Evolutionary conservation across 2,888 invertebrate genomes (phyloP), one percentile per base, ranked within the genome.

Genomic region (Drosophila mimica): DNA sequence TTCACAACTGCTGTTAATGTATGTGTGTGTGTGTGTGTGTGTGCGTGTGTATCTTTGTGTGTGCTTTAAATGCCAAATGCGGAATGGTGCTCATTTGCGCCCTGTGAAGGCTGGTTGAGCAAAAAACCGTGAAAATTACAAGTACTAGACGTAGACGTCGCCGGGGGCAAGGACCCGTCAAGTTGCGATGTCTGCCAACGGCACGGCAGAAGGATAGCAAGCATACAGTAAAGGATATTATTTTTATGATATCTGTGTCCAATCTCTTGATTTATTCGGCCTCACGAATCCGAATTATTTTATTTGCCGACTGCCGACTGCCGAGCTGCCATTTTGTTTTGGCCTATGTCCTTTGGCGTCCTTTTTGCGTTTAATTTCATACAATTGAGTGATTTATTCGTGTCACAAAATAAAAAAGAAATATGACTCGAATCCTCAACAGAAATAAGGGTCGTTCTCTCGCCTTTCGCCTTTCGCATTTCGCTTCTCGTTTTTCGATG

Each of bases 171-270:
- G 43, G 52, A 81, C 58, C 69, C 79, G 74, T 79, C 81, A 83
- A 83, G 66, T 56, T 61, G 64, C 51, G 57, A 60, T 59, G 82
- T 79, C 66, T 72, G 79, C 57, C 68, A 70, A 63, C 31, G 67
- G 60, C 49, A 60, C 61, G 68, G 34, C 34, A 25, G 31, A 82
- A 83, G 82, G 74, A 74, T 75, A 65, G 56, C 54, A 40, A 62
- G 58, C 51, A 73, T 28, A 52, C 49, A 43, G 40, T 30, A 43
- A 81, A 89, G 89, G 92, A 92, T 91, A 91, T 92, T 91, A 92
- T 92, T 92, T 92, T 91, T 93, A 92, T 92, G 93, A 92, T 92
- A 93, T 92, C 92, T 93, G 91, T 91, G 92, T 92, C 93, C 92
- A 93, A 92, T 92, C 92, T 92, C 80, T 87, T 92, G 92, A 93